phyloP scores from a whole-genome alignment of 2,888 invertebrate genomes.

The Caenorhabditis sp. region DNA sequence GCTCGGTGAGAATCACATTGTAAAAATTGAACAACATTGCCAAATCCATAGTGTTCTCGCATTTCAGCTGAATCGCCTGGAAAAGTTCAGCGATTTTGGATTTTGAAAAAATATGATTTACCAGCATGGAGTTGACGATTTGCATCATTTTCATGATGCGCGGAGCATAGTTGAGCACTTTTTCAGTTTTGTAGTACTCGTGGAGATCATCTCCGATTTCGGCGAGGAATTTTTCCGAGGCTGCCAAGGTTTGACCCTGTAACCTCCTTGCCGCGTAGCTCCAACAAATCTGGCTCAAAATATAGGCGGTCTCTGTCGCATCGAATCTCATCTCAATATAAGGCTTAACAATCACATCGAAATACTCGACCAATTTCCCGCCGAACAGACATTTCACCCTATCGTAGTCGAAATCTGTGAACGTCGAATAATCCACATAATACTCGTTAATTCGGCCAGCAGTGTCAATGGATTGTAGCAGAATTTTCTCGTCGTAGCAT shows the following conservation, averaged over 20 bases:
- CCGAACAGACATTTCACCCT: constrained; percentile 6
- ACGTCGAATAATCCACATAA: constrained; percentile 19
- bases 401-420: constrained; percentile 23
- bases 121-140: constrained; percentile 29
- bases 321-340: constrained; percentile 17
- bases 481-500: constrained; percentile 34
- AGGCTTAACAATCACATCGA: constrained; percentile 24
- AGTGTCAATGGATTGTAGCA: constrained; percentile 15
- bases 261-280: constrained; percentile 31
- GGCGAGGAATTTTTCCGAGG: constrained; percentile 24
- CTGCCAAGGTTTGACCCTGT: constrained; percentile 27
- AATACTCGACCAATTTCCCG: constrained; percentile 11
- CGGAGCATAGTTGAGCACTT: constrained; percentile 18
- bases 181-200: constrained; percentile 14
- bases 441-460: constrained; percentile 14
- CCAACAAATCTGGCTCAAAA: constrained; percentile 31
- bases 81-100: not conserved
- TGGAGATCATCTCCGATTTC: constrained; percentile 29
- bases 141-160: constrained; percentile 33
- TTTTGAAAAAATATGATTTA: not conserved
- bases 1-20: constrained; percentile 30
- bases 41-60: constrained; percentile 23
- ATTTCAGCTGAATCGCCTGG: constrained; percentile 22
- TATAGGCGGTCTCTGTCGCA: constrained; percentile 21
- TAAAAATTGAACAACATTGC: constrained; percentile 34